Base-by-base conservation (phyloP, 2,888 invertebrate species). In the Lepidocyrtoides sp. region DNA sequence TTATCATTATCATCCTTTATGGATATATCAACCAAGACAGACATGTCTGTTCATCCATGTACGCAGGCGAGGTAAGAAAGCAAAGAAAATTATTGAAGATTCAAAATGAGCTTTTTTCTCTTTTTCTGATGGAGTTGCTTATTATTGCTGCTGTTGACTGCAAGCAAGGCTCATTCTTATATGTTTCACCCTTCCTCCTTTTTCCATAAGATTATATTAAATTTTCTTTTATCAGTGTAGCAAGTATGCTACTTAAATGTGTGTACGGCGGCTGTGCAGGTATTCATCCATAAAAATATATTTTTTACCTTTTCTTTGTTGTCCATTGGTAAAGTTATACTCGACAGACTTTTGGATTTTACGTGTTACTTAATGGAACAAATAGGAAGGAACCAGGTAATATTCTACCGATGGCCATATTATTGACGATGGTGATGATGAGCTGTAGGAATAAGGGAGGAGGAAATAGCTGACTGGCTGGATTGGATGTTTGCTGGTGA, bases 1-100 rank as follows among this genome's bases (percentile, higher is more conserved):
- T 87, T 79, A 87, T 87, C 79, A 88, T 88, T 88, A 81, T 79
- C 87, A 63, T 81, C 66, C 88, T 88, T 88, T 88, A 88, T 88
- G 88, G 88, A 88, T 88, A 88, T 69, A 88, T 88, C 88, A 88
- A 88, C 29, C 20, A 54, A 51, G 79, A 81, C 83, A 88, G 69
- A 66, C 81, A 60, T 87, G 87, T 79, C 87, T 60, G 54, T 75
- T 79, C 79, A 54, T 51, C 54, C 54, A 54, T 79, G 17, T 8
- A 0, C 23, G 4, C 2, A 29, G 1, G 4, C 17, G 14, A 36
- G 32, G 36, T n/a, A n/a, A 66, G 36, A 36, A 66, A 66, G 29
- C n/a, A 20, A 66, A 54, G 72, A 32, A 48, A 87, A 79, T 44
- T 75, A 79, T 41, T 63, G 54, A 36, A 77, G 72, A 85, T 48